These are phyloP conservation scores for Eupeodes corollae DNA, from an alignment of 1,140 invertebrate genomes.

Conservation along the genomic window DNA sequence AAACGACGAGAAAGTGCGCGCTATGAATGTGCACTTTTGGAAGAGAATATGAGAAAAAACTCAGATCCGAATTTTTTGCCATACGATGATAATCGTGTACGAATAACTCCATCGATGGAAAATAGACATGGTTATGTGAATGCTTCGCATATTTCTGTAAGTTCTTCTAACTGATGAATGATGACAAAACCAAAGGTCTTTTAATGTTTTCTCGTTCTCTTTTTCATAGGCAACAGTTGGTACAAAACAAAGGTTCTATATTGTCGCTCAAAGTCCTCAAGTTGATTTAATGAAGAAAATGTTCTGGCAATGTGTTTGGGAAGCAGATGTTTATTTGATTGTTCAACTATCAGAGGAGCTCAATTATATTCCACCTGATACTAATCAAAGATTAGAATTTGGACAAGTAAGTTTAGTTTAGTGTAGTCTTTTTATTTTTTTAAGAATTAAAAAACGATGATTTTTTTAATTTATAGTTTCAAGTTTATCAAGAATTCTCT, in stretches of 20 bases:
- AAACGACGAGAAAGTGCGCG: slow-evolving; percentile 54
- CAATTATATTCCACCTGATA: slow-evolving; percentile 47
- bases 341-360: slow-evolving; percentile 58
- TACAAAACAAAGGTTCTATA: slow-evolving; percentile 67
- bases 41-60: slow-evolving; percentile 33
- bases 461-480: slow-evolving; percentile 43
- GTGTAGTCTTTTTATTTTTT: neutral
- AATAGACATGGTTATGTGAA: slow-evolving; percentile 83
- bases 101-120: slow-evolving; percentile 60
- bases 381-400: slow-evolving; percentile 40
- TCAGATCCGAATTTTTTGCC: slow-evolving; percentile 59
- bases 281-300: slow-evolving; percentile 32
- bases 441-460: neutral
- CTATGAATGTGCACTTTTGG: slow-evolving; percentile 30
- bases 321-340: slow-evolving; percentile 65
- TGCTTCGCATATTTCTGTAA: slow-evolving; percentile 73
- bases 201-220: neutral
- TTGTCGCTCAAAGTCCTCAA: slow-evolving; percentile 64
- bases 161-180: slow-evolving; percentile 8
- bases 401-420: slow-evolving; percentile 38
- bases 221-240: slow-evolving; percentile 54
- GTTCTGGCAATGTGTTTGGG: slow-evolving; percentile 85
- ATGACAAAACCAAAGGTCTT: neutral
- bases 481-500: slow-evolving; percentile 53
- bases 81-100: slow-evolving; percentile 77